Base-by-base conservation (phyloP, 2,888 invertebrate genomes). In the Pegoplata infirma region DNA sequence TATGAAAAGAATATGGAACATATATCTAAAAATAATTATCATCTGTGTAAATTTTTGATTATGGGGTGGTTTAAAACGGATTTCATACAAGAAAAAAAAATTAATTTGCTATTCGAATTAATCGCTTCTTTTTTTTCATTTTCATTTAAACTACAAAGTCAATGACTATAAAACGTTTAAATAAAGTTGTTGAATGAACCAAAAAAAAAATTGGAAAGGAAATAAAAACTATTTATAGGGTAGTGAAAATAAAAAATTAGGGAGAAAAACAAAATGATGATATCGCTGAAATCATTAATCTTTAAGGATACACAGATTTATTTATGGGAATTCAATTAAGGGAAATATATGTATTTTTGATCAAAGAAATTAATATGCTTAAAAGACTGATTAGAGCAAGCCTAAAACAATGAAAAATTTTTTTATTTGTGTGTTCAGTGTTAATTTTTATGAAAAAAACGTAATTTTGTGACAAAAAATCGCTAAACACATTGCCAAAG, bases 11-110 rank as follows among this genome's bases (percentile, higher is more conserved):
- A n/a, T n/a, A n/a, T n/a, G 10, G 44, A 51, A 40, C n/a, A n/a
- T 23, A 59, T 47, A 49, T 68, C 68, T 73, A 68, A 63, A 78
- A 78, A 78, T 78, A 73, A 68, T 68, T 69, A 69, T 76, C 68
- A 78, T 78, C 51, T 77, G 21, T 58, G 61, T 68, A 64, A 73
- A 51, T 23, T 28, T n/a, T 56, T 58, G 28, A 32, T 40, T 21
- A 53, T 56, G 66, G 73, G 73, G 49, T 73, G 58, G 25, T 28
- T n/a, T 63, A 16, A 17, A 25, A 14, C 5, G 2, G 14, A 3
- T 53, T 53, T 7, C 1, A 23, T 17, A 14, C 2, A 28, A 16
- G 25, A 17, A 55, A 61, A 16, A 40, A 17, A 55, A 61, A 55
- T 59, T 68, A 75, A 76, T 69, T 76, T 76, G 21, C 59, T 67